These are phyloP conservation scores for Ornithoptera priamus DNA, from an alignment of 2,888 invertebrate species.

Conservation along the genomic window DNA sequence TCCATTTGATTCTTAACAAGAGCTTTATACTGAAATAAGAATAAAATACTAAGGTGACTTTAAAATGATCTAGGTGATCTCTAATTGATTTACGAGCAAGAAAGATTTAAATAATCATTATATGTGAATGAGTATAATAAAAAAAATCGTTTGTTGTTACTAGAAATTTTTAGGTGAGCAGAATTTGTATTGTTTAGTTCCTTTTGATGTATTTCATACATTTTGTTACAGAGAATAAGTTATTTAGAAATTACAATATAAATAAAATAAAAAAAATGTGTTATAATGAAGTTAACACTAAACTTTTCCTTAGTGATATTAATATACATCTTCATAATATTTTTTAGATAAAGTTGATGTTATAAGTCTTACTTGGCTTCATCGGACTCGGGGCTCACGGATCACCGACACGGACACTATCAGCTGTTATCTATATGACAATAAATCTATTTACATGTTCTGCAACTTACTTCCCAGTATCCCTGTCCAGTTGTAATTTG, in stretches of 20 bases:
- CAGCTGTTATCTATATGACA: too few species aligned
- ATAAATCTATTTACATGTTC: neutral
- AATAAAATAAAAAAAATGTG: too few species aligned
- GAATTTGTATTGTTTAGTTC: neutral
- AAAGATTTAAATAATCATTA: constrained; percentile 17
- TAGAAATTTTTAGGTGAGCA: neutral
- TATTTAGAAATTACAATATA: too few species aligned
- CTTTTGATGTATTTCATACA: neutral
- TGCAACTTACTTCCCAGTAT: constrained; percentile 89
- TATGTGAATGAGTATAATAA: constrained; percentile 17
- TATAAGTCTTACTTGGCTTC: too few species aligned
- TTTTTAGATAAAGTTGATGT: too few species aligned
- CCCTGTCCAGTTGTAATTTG: constrained; percentile 88
- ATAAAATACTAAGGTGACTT: neutral
- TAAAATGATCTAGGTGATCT: neutral
- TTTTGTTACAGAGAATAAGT: too few species aligned
- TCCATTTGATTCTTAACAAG: neutral
- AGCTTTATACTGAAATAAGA: neutral
- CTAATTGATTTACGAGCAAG: neutral
- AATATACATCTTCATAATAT: too few species aligned
- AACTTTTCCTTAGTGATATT: too few species aligned
- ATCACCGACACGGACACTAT: too few species aligned
- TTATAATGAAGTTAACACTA: too few species aligned
- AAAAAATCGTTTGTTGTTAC: constrained; percentile 1
- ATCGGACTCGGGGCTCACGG: too few species aligned